A percentile compares a stretch with the other conserved stretches of the same genome.
Conservation (phyloP, 2,113 vertebrate genomes). For the Rafetus swinhoei region DNA sequence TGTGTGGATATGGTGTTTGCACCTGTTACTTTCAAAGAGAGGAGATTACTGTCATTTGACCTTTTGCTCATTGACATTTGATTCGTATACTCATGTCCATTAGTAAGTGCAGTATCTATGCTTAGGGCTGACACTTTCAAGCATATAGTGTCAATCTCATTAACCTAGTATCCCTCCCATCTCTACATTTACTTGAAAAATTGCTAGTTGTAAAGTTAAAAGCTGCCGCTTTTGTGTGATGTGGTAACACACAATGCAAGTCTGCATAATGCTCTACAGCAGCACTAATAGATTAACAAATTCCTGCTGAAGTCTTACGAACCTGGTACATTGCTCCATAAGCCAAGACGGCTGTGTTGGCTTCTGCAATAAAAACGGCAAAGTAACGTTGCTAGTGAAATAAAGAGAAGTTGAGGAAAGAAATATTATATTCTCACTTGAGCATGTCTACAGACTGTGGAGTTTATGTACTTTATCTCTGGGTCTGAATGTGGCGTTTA, state of each 20-base stretch:
- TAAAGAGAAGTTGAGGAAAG: fast-evolving
- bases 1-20: not conserved
- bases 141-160: not conserved
- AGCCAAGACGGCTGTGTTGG: fast-evolving
- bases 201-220: not conserved
- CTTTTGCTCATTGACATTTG: not conserved
- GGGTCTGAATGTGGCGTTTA: not conserved
- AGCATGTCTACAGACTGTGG: not conserved
- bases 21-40: not conserved
- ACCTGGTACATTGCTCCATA: fast-evolving
- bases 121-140: not conserved
- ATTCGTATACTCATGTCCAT: not conserved
- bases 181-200: fast-evolving
- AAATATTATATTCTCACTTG: fast-evolving
- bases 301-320: fast-evolving
- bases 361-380: not conserved
- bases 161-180: not conserved
- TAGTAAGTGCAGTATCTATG: constrained; percentile 30
- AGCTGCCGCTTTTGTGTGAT: not conserved
- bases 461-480: not conserved
- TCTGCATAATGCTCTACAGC: not conserved
- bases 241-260: not conserved
- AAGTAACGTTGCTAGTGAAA: fast-evolving
- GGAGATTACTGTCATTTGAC: not conserved
- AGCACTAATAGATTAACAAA: not conserved